A percentile compares a stretch with the other conserved stretches of the same genome.
Conservation (phyloP, 2,113 vertebrate genomes). For the Hippopotamus amphibius region DNA sequence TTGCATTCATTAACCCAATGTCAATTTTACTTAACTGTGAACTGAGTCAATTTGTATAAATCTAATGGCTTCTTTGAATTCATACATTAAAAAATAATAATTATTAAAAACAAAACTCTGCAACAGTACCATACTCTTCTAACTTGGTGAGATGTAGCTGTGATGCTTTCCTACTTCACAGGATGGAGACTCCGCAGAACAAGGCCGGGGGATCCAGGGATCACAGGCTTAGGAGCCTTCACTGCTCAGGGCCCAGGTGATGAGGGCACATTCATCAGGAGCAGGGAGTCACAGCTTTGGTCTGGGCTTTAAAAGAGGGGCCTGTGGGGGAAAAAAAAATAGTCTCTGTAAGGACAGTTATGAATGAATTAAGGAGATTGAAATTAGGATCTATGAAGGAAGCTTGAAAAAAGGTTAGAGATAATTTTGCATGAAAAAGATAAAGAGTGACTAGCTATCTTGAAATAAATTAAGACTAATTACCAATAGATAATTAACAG, state of each 20-base stretch:
- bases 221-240: not conserved
- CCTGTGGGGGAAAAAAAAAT: not conserved
- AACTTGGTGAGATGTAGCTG: not conserved
- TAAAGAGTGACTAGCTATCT: slow-evolving; percentile 68
- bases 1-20: not conserved
- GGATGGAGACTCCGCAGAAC: not conserved
- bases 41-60: not conserved
- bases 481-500: slow-evolving; percentile 66
- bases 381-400: slow-evolving; percentile 65
- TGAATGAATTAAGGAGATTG: slow-evolving; percentile 49
- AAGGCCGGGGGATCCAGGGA: no score
- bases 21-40: slow-evolving; percentile 17
- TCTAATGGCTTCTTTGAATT: not conserved
- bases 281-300: not conserved
- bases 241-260: not conserved
- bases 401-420: slow-evolving; percentile 34
- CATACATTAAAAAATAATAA: not conserved
- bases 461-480: slow-evolving; percentile 79
- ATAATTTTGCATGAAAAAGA: slow-evolving; percentile 78
- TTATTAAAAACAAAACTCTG: slow-evolving; percentile 1
- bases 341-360: slow-evolving; percentile 7
- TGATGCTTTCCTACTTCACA: not conserved
- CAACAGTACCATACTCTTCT: not conserved
- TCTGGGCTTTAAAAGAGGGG: not conserved
- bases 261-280: not conserved